Percentiles rank a stretch among this genome's conserved stretches.
Evolutionary conservation across 2,888 invertebrate species (phyloP).

Genomic region (Drosophila colorata): DNA sequence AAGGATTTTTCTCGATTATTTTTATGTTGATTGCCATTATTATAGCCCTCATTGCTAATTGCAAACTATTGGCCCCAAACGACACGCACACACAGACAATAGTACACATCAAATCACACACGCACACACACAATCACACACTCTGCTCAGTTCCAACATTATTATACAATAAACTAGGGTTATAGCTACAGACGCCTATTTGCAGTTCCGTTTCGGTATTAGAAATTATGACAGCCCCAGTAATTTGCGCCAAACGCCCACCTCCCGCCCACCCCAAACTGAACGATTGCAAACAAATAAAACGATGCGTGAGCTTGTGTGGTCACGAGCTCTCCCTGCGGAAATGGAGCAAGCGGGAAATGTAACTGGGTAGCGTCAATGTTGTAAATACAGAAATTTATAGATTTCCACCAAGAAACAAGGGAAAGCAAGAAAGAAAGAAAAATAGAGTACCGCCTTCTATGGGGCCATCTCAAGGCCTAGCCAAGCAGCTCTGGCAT

Average conservation of each 20-base stretch:
- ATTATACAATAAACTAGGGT: slow-evolving; percentile 74
- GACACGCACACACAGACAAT: slow-evolving; percentile 4
- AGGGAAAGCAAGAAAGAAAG: not conserved
- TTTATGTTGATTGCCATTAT: slow-evolving; percentile 81
- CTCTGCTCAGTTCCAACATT: slow-evolving; percentile 44
- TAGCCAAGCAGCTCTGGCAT: slow-evolving; percentile 21
- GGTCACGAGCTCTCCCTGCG: not conserved
- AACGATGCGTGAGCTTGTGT: slow-evolving; percentile 29
- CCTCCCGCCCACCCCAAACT: not conserved
- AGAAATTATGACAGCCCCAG: slow-evolving; percentile 74
- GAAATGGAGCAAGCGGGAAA: slow-evolving; percentile 13
- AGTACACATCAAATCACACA: slow-evolving; percentile 4
- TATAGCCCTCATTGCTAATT: slow-evolving; percentile 66
- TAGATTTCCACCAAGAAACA: slow-evolving; percentile 46
- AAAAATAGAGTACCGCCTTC: slow-evolving; percentile 1
- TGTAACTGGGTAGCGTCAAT: slow-evolving; percentile 48
- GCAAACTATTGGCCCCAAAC: slow-evolving; percentile 72
- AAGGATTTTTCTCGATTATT: slow-evolving; percentile 65
- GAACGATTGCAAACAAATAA: slow-evolving; percentile 69
- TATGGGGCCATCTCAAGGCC: not conserved
- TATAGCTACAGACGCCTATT: slow-evolving; percentile 56
- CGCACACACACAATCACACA: slow-evolving; percentile 7
- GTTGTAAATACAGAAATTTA: slow-evolving; percentile 74
- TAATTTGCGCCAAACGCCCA: slow-evolving; percentile 47
- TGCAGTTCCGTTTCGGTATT: slow-evolving; percentile 59